Evolutionary conservation across 2,888 invertebrate genomes (phyloP), one percentile per base, ranked within the genome.

Genomic region (Periphyllus acericola): DNA sequence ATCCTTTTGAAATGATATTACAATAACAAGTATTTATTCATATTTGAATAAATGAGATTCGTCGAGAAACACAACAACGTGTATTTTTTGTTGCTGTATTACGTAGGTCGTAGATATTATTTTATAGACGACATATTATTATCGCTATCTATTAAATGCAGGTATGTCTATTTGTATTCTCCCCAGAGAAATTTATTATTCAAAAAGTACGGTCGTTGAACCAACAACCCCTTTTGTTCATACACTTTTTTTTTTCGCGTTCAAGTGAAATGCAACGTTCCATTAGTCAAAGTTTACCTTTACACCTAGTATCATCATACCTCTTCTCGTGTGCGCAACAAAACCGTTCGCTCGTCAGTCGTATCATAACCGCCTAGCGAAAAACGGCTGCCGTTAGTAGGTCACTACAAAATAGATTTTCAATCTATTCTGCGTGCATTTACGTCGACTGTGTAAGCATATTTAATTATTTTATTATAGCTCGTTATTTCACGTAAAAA

Each of bases 151-250:
- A n/a, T 52, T 21, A 19, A 8, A n/a, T 11, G 66, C 71, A 29
- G 32, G 71, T 71, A 32, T 5, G 29, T 71, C 29, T 29, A 68
- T 68, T n/a, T 68, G 9, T n/a, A 25, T 68, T 72, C 52, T 71
- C 82, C 82, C 83, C 36, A 60, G 55, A 74, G 83, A 74, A 72
- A 83, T 83, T 29, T 75, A 83, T 83, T 17, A 83, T 83, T 83
- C 83, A 83, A 83, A 83, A 83, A 29, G 83, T 75, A 80, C 75
- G 83, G 83, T 83, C 75, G 14, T 83, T 83, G 75, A 83, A 75
- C 83, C 29, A 66, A 75, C 83, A 60, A 66, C 75, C 60, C 75
- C 74, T 40, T 74, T 74, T 60, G 32, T 81, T 29, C 32, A 21
- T 60, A 36, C 34, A 21, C 29, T 74, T 60, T 75, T 25, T 60